These are phyloP conservation scores for Sebastiscus tertius DNA, from an alignment of 2,797 vertebrate species.

Conservation along the genomic window DNA sequence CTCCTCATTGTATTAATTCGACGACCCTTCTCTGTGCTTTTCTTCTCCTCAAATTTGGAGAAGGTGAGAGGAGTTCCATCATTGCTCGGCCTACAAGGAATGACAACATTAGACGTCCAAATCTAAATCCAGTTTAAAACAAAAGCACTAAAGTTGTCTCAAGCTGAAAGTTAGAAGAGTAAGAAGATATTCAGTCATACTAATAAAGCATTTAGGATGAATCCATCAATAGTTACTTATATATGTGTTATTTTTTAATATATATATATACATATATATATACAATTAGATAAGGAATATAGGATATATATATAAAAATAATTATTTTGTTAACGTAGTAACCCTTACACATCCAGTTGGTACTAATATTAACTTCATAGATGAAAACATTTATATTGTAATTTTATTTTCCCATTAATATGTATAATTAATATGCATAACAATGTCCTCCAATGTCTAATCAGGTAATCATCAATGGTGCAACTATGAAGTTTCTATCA, in stretches of 20 bases:
- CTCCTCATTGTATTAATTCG: constrained; percentile 78
- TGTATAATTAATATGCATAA: neutral
- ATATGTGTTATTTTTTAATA: neutral
- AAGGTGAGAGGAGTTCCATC: constrained; percentile 74
- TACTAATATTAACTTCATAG: neutral
- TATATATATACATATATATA: too few species aligned
- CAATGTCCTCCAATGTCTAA: neutral
- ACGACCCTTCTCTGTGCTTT: constrained; percentile 76
- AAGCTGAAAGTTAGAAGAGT: neutral
- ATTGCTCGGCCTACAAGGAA: constrained; percentile 48
- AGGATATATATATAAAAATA: neutral
- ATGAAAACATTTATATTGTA: neutral
- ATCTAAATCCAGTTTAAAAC: neutral
- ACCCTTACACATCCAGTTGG: neutral
- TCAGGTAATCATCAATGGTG: neutral
- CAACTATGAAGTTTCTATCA: neutral
- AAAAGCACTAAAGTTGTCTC: neutral
- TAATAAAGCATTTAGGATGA: neutral
- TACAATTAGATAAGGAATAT: too few species aligned
- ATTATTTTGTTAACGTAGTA: neutral
- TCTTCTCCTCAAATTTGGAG: constrained; percentile 84
- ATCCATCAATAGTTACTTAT: neutral
- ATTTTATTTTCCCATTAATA: neutral
- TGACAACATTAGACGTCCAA: neutral
- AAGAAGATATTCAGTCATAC: too few species aligned